These are phyloP conservation scores for Pantala flavescens DNA, from an alignment of 1,140 invertebrate genomes.

Conservation along the genomic window DNA sequence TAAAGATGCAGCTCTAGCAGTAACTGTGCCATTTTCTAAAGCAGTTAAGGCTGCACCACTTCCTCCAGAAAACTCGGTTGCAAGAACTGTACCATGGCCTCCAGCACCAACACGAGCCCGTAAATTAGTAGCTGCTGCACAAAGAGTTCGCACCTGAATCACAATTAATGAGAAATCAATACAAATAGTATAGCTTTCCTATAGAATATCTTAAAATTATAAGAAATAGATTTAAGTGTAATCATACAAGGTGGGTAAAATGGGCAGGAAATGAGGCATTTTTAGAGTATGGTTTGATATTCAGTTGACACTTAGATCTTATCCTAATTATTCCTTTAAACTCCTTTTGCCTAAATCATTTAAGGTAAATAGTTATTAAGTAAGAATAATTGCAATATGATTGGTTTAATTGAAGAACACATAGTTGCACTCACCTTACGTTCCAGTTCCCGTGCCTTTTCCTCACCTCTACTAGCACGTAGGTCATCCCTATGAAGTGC, in stretches of 20 bases:
- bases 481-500: neutral
- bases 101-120: neutral
- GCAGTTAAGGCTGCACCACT: neutral
- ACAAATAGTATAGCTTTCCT: no score
- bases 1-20: conserved; percentile 34
- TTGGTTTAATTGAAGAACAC: no score
- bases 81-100: neutral
- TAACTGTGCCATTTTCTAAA: neutral
- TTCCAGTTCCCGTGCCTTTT: neutral
- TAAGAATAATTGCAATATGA: no score
- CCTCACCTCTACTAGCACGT: neutral
- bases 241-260: no score
- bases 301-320: no score
- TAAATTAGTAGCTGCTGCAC: neutral
- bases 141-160: neutral
- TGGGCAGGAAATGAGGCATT: no score
- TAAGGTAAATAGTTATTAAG: no score
- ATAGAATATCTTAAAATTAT: no score
- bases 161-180: neutral
- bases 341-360: no score
- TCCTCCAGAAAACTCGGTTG: neutral
- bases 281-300: no score
- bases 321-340: no score
- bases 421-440: neutral
- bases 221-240: no score